Conservation (phyloP, 2,797 vertebrate genomes). For the Philypnodon macrostomus region DNA sequence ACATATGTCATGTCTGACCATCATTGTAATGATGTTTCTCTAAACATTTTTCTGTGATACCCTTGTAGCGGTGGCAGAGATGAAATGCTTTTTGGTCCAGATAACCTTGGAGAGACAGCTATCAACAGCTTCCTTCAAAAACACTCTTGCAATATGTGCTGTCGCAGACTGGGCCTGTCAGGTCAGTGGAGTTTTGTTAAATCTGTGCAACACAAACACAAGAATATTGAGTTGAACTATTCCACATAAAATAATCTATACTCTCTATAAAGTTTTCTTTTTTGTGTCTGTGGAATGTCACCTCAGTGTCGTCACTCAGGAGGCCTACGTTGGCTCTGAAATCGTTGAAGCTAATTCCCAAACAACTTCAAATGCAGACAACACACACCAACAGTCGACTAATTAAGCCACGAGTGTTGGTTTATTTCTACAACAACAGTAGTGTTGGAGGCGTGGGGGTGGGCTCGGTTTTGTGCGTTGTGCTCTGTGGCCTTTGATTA, state of each 20-base stretch:
- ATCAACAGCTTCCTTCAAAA: constrained; percentile 89
- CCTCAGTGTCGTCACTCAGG: constrained; percentile 63
- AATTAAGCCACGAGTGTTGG: constrained; percentile 70
- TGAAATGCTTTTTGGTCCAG: constrained; percentile 91
- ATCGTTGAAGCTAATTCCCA: constrained; percentile 53
- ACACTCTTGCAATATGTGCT: constrained; percentile 88
- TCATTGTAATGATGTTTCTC: not conserved
- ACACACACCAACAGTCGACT: constrained; percentile 63
- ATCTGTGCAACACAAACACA: no score
- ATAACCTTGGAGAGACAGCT: constrained; percentile 88
- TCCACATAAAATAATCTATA: no score
- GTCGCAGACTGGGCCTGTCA: constrained; percentile 83
- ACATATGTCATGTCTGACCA: constrained; percentile 4
- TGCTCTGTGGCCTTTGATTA: constrained; percentile 81
- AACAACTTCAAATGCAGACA: constrained; percentile 69
- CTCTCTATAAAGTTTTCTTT: constrained; percentile 15
- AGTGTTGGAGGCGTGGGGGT: constrained; percentile 66
- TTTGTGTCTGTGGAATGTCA: constrained; percentile 36
- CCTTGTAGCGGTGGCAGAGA: constrained; percentile 38
- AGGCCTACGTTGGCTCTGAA: constrained; percentile 57
- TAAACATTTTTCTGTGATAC: constrained; percentile 9
- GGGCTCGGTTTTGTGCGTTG: constrained; percentile 76
- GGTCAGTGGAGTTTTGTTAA: constrained; percentile 73
- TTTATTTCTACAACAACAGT: constrained; percentile 77
- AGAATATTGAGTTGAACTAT: no score